Conservation (phyloP, 2,888 invertebrate genomes). For the Lasiommata megera region DNA sequence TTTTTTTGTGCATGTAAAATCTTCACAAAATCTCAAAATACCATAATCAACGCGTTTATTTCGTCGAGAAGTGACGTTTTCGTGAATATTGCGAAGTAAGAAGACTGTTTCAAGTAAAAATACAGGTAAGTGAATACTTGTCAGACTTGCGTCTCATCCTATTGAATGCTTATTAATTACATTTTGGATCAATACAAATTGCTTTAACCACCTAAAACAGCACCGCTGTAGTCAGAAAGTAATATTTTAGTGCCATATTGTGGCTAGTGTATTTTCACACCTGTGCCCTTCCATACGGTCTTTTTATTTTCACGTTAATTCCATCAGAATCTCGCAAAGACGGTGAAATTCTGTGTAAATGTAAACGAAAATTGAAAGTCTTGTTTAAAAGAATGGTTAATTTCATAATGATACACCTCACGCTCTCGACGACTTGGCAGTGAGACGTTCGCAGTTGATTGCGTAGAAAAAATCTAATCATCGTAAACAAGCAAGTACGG, state of each 20-base stretch:
- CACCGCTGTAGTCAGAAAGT: constrained; percentile 34
- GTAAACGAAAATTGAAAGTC: constrained; percentile 16
- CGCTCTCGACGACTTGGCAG: constrained; percentile 68
- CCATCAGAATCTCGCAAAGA: constrained; percentile 34
- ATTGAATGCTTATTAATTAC: constrained; percentile 58
- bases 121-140: constrained; percentile 75
- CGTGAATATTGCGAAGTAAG: constrained; percentile 69
- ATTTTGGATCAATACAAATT: constrained; percentile 49
- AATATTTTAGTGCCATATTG: constrained; percentile 48
- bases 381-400: constrained; percentile 48
- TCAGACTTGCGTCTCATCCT: constrained; percentile 77
- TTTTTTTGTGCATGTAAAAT: constrained; percentile 77
- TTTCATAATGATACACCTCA: constrained; percentile 65
- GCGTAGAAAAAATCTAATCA: constrained; percentile 49
- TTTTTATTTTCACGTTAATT: constrained; percentile 33
- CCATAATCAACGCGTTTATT: constrained; percentile 63
- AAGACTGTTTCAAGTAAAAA: constrained; percentile 64
- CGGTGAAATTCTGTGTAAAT: constrained; percentile 3
- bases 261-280: constrained; percentile 40
- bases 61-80: constrained; percentile 66
- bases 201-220: constrained; percentile 44
- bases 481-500: constrained; percentile 56
- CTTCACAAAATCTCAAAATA: constrained; percentile 76
- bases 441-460: constrained; percentile 56
- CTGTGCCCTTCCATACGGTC: constrained; percentile 51